phyloP scores from a whole-genome alignment of 1,140 invertebrate species.

The Rhagoletis zephyria region DNA sequence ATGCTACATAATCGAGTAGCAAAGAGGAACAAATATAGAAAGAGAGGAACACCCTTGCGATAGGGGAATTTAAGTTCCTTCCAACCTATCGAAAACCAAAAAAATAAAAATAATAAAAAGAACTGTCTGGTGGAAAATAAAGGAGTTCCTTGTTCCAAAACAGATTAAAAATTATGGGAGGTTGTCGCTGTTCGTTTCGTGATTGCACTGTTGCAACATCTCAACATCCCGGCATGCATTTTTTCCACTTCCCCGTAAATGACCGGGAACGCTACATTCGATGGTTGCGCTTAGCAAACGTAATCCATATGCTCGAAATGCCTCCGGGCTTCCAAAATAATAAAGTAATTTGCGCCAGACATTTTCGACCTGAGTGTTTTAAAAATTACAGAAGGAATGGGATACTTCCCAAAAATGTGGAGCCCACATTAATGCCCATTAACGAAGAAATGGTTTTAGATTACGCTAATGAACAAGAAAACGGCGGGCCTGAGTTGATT shows the following conservation, averaged over 20 bases:
- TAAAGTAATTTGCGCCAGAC: slow-evolving; percentile 74
- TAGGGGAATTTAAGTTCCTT: too few species aligned
- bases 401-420: slow-evolving; percentile 59
- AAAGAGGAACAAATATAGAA: too few species aligned
- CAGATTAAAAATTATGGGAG: slow-evolving; percentile 71
- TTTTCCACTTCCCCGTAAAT: slow-evolving; percentile 74
- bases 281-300: slow-evolving; percentile 72
- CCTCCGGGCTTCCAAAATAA: slow-evolving; percentile 64
- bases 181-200: slow-evolving; percentile 74
- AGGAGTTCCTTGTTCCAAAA: not conserved
- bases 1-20: too few species aligned
- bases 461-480: slow-evolving; percentile 60
- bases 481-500: slow-evolving; percentile 60
- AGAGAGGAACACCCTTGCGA: too few species aligned
- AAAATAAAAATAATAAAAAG: too few species aligned
- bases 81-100: not conserved
- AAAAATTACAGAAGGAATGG: slow-evolving; percentile 73
- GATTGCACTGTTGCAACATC: slow-evolving; percentile 71
- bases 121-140: not conserved
- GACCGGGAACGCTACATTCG: slow-evolving; percentile 67
- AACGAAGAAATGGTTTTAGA: slow-evolving; percentile 62
- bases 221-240: slow-evolving; percentile 73
- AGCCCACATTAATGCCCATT: slow-evolving; percentile 62
- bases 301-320: slow-evolving; percentile 67
- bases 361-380: slow-evolving; percentile 74